Conservation (phyloP, 2,888 invertebrate species). For the Megaustenia siamemsis region DNA sequence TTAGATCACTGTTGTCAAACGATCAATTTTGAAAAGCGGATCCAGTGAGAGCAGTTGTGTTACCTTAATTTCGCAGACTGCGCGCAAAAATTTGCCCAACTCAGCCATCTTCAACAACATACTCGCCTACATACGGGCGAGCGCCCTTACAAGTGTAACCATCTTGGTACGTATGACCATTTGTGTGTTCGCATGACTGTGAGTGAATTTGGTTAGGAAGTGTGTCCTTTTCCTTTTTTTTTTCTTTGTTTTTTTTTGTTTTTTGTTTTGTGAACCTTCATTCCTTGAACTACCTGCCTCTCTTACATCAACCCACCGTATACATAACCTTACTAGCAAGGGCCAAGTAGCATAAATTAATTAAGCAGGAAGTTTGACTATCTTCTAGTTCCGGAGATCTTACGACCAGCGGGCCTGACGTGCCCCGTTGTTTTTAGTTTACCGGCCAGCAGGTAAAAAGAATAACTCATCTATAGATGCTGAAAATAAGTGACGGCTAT, state of each 20-base stretch:
- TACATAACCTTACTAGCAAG: no score
- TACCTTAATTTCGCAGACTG: constrained; percentile 51
- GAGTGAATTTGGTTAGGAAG: not conserved
- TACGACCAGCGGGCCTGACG: no score
- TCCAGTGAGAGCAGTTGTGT: constrained; percentile 31
- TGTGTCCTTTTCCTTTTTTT: not conserved
- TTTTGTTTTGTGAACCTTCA: no score
- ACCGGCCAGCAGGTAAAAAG: no score
- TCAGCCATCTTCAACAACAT: constrained; percentile 95
- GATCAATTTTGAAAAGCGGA: not conserved
- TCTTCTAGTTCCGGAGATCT: no score
- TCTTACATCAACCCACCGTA: no score
- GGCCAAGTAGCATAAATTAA: no score
- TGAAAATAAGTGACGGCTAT: no score
- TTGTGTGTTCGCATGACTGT: constrained; percentile 42
- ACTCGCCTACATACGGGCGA: constrained; percentile 99
- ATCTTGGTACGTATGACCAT: constrained; percentile 54
- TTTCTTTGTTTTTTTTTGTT: no score
- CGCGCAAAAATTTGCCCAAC: constrained; percentile 46
- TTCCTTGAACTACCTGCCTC: not conserved
- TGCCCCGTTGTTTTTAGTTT: no score
- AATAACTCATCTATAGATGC: no score
- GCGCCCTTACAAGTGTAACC: constrained; percentile 95
- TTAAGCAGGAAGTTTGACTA: no score
- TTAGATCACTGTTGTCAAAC: not conserved